phyloP scores from a whole-genome alignment of 2,888 invertebrate species.

The Brachypalpus laphriformis region DNA sequence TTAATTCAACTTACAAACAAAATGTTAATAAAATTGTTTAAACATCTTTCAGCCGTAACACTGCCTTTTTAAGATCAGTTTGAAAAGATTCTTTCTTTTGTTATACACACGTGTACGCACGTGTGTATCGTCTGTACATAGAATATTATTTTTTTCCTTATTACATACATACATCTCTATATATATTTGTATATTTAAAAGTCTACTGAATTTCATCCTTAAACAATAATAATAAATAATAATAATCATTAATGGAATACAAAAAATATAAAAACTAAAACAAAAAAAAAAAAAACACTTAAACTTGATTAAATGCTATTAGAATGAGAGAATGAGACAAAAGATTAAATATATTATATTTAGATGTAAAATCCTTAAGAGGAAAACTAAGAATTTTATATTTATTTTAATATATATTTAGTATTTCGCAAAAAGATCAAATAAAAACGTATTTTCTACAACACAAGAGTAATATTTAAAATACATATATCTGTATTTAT shows the following conservation, averaged over 20 bases:
- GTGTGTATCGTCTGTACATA: no score
- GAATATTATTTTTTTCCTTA: no score
- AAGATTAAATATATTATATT: slow-evolving; percentile 25
- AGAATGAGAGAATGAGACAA: slow-evolving; percentile 58
- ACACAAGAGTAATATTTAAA: background rate
- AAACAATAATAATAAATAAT: no score
- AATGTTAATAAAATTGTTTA: slow-evolving; percentile 2
- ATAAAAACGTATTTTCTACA: slow-evolving; percentile 13
- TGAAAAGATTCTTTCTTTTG: no score
- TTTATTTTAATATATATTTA: slow-evolving; percentile 39
- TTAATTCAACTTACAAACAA: no score
- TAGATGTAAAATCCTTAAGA: slow-evolving; percentile 23
- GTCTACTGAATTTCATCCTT: slow-evolving; percentile 11
- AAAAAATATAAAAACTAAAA: background rate
- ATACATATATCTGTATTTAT: no score
- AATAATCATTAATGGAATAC: no score
- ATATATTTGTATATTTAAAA: background rate
- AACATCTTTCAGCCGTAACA: slow-evolving; percentile 55
- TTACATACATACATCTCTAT: no score
- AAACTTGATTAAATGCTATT: slow-evolving; percentile 14
- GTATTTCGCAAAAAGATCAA: slow-evolving; percentile 11
- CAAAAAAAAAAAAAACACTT: background rate
- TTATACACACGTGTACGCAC: no score
- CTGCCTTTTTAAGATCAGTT: slow-evolving; percentile 55
- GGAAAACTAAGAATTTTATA: slow-evolving; percentile 44